Percentiles rank a stretch among this genome's conserved stretches.
phyloP scores from a whole-genome alignment of 2,113 vertebrate species.

The Puma concolor region DNA sequence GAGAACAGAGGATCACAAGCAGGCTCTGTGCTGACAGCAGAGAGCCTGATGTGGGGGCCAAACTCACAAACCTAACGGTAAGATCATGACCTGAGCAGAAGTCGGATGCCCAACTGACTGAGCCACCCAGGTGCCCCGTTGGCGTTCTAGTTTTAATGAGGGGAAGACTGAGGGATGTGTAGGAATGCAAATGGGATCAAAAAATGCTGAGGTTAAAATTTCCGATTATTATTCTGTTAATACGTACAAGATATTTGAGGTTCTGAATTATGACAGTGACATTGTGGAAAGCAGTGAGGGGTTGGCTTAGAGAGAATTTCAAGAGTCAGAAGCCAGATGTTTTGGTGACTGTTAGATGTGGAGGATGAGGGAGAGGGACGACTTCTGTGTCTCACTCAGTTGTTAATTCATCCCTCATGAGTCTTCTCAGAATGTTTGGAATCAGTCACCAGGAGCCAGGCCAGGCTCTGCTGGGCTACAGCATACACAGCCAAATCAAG shows the following conservation, averaged over 20 bases:
- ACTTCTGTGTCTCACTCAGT: not conserved
- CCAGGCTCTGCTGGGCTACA: not conserved
- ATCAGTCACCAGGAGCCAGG: not conserved
- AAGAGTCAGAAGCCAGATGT: not conserved
- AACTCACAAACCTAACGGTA: too few species aligned
- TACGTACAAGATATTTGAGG: not conserved
- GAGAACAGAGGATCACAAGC: too few species aligned
- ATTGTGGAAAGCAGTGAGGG: not conserved
- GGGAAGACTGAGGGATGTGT: not conserved
- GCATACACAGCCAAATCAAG: too few species aligned
- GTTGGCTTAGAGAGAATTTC: not conserved
- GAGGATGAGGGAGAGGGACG: not conserved
- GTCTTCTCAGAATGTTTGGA: not conserved
- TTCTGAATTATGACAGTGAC: not conserved
- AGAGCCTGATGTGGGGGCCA: too few species aligned
- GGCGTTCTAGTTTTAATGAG: not conserved
- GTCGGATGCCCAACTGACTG: too few species aligned
- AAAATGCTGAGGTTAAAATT: not conserved
- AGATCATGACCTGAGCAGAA: too few species aligned
- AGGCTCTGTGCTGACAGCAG: too few species aligned
- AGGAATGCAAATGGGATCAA: not conserved
- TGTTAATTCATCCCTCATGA: not conserved
- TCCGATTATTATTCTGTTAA: not conserved
- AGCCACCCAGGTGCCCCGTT: not conserved
- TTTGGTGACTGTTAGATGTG: not conserved